Base-by-base conservation (phyloP, 2,113 vertebrate species). In the Tonatia bakeri region DNA sequence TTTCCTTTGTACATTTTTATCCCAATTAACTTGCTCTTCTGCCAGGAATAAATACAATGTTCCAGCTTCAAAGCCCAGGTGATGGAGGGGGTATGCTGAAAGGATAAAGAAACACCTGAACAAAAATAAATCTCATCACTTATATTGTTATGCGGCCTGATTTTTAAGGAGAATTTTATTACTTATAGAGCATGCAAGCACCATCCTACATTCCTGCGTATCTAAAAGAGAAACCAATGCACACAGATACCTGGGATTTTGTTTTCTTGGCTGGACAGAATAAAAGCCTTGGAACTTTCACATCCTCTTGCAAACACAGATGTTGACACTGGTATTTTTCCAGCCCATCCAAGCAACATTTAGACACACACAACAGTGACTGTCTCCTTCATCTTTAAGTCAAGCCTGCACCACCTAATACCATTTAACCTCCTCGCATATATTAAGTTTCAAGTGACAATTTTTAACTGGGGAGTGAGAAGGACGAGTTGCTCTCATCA, bases 381-480 rank as follows among this genome's bases (percentile, higher is more conserved):
- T 76, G 50, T 91, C 70, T 94, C 80, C 59, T 96, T 95, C 94
- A 93, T 97, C 93, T 96, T 91, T 88, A 95, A 97, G 91, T 90
- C 96, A 95, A 90, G 91, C 56, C 79, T 77, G 94, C 91, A 96
- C 90, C 89, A 94, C 70, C 91, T 96, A 95, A 93, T 98, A 98
- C 82, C 97, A 98, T 98, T 98, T 98, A 98, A 98, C 98, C 98
- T 98, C 96, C 97, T 97, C 45, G 97, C 97, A 98, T 98, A 98
- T 97, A 98, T 98, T 98, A 98, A 98, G 97, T 98, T 98, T 98
- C 98, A 98, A 98, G 98, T 97, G 98, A 98, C 97, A 97, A 92
- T 98, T 98, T 98, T 98, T 98, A 98, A 97, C 98, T 96, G 97
- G 97, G 96, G 98, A 98, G 98, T 98, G 97, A 98, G 98, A 97